A percentile compares a stretch with the other conserved stretches of the same genome.
Evolutionary conservation across 2,888 invertebrate species (phyloP).

Genomic region (Apodemia mormo): DNA sequence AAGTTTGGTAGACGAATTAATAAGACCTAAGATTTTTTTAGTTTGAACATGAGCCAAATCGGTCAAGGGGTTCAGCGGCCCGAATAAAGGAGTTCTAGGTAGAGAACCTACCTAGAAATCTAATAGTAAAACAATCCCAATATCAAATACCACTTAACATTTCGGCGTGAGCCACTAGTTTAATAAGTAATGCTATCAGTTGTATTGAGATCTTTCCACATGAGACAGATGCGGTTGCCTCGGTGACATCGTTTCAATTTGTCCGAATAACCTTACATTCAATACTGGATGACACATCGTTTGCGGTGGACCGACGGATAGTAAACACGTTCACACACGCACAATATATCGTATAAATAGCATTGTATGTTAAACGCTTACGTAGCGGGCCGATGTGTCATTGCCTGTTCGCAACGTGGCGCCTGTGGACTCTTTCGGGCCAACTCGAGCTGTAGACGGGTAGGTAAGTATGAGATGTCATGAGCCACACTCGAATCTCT

Average conservation of each 20-base stretch:
- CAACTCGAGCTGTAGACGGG: slow-evolving; percentile 55
- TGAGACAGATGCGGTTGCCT: slow-evolving; percentile 18
- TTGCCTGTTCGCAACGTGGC: slow-evolving; percentile 53
- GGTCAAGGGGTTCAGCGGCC: too few relatives aligned
- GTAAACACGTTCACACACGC: slow-evolving; percentile 73
- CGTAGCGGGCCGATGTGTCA: slow-evolving; percentile 73
- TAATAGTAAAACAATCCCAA: too few relatives aligned
- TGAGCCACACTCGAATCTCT: slow-evolving; percentile 27
- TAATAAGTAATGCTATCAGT: too few relatives aligned
- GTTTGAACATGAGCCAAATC: too few relatives aligned
- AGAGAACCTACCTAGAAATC: too few relatives aligned
- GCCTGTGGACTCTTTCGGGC: slow-evolving; percentile 36
- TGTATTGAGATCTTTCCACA: slow-evolving; percentile 25
- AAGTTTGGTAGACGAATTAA: too few relatives aligned
- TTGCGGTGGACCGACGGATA: slow-evolving; percentile 67
- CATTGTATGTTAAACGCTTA: slow-evolving; percentile 71
- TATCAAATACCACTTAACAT: too few relatives aligned
- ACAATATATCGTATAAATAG: slow-evolving; percentile 71
- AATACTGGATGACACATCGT: slow-evolving; percentile 74
- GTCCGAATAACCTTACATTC: slow-evolving; percentile 66
- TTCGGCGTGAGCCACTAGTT: too few relatives aligned
- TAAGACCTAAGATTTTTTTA: too few relatives aligned
- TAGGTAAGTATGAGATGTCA: slow-evolving; percentile 52
- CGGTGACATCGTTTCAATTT: slow-evolving; percentile 55
- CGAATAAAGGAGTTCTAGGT: too few relatives aligned